Percentiles rank a stretch among this genome's conserved stretches.
phyloP scores from a whole-genome alignment of 1,140 invertebrate species.

The Lasioglossum albipes region DNA sequence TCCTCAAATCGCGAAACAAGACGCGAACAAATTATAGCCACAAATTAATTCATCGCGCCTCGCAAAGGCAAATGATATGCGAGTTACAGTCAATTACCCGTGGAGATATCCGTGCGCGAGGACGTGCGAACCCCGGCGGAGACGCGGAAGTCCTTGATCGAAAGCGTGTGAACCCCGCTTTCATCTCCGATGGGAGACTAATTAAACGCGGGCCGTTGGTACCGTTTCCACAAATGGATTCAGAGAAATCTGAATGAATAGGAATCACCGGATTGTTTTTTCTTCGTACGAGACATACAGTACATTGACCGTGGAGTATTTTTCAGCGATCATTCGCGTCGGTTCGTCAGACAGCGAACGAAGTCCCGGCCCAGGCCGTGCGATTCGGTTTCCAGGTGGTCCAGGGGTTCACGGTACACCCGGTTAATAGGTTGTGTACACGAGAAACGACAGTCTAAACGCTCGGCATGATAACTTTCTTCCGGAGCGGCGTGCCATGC shows the following conservation, averaged over 20 bases:
- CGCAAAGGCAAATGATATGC: not conserved
- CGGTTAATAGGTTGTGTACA: not conserved
- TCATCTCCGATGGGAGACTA: not conserved
- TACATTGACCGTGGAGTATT: no score
- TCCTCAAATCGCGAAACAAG: not conserved
- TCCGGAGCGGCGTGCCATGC: not conserved
- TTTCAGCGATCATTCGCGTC: no score
- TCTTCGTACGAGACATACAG: no score
- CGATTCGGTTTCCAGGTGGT: not conserved
- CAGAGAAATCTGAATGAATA: no score
- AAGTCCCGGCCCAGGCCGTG: no score
- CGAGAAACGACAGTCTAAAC: constrained; percentile 21
- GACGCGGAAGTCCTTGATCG: not conserved
- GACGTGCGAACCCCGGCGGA: not conserved
- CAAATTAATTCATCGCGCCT: not conserved
- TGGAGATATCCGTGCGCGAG: not conserved
- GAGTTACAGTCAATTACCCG: not conserved
- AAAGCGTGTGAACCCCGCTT: not conserved
- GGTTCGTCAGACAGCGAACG: no score
- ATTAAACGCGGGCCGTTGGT: no score
- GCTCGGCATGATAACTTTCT: constrained; percentile 33
- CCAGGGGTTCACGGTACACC: not conserved
- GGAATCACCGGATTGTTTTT: no score
- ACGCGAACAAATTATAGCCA: not conserved
- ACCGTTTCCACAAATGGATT: no score